Evolutionary conservation across 1,140 invertebrate species (phyloP).

Genomic region (Diorhabda carinulata): DNA sequence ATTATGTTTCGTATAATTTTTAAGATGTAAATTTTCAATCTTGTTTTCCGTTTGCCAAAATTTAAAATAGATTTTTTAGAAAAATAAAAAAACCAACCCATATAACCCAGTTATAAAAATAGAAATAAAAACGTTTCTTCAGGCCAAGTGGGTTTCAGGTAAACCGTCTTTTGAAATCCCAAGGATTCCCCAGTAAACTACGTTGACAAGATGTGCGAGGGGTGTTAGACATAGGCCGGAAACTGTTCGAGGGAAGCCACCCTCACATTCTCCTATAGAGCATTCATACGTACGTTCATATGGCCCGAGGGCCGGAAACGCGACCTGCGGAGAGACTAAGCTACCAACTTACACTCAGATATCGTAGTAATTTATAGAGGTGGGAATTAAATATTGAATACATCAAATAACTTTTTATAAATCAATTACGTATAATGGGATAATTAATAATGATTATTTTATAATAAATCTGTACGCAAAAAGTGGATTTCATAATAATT

Average conservation of each 20-base stretch:
- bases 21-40: no score
- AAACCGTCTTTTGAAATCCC: constrained; percentile 10
- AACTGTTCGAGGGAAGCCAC: constrained; percentile 28
- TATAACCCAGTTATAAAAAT: neutral
- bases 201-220: neutral
- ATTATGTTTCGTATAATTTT: no score
- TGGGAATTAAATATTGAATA: no score
- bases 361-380: no score
- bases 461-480: no score
- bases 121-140: neutral
- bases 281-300: neutral
- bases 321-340: constrained; percentile 25
- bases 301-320: constrained; percentile 25
- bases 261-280: constrained; percentile 9
- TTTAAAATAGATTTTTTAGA: no score
- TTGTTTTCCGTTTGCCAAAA: no score
- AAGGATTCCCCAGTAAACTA: constrained; percentile 12
- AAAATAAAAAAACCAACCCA: no score
- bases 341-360: neutral
- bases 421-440: no score
- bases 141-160: neutral
- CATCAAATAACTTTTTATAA: no score
- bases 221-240: constrained; percentile 22
- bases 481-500: no score
- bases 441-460: no score